phyloP scores from a whole-genome alignment of 2,113 vertebrate genomes.

The Rhinopomastus cyanomelas region DNA sequence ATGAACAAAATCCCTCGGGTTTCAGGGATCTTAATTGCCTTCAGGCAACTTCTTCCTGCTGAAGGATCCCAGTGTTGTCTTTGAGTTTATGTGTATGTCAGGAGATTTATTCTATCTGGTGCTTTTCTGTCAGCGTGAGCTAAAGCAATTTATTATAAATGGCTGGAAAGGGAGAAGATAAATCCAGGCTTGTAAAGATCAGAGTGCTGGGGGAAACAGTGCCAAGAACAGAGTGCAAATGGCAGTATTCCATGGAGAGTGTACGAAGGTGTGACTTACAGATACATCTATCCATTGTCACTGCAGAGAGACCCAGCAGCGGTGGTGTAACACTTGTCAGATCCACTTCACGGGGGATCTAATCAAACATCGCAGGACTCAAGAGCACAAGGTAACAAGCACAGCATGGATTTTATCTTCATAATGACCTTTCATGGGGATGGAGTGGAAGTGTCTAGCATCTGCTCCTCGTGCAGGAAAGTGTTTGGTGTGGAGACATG shows the following conservation, averaged over 20 bases:
- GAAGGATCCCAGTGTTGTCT: not conserved
- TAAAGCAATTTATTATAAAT: not conserved
- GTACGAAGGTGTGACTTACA: not conserved
- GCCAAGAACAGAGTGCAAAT: not conserved
- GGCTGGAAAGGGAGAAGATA: not conserved
- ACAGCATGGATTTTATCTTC: not conserved
- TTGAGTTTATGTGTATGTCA: not conserved
- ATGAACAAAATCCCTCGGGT: not conserved
- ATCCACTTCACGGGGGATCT: constrained; percentile 86
- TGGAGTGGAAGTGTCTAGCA: not conserved
- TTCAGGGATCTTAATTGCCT: not conserved
- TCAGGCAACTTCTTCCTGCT: not conserved
- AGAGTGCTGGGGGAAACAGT: not conserved
- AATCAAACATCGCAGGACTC: constrained; percentile 87
- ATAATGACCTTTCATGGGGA: not conserved
- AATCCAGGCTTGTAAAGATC: not conserved
- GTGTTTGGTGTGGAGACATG: not conserved
- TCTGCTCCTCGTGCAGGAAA: not conserved
- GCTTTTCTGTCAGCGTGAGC: not conserved
- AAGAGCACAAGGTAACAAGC: constrained; percentile 88
- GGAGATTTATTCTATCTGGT: not conserved
- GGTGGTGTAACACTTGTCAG: constrained; percentile 94
- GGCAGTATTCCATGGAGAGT: not conserved
- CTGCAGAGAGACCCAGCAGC: constrained; percentile 78
- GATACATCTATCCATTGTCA: not conserved